Percentiles rank a stretch among this genome's conserved stretches.
Evolutionary conservation across 2,888 invertebrate genomes (phyloP).

Genomic region (Ligdia adustata): DNA sequence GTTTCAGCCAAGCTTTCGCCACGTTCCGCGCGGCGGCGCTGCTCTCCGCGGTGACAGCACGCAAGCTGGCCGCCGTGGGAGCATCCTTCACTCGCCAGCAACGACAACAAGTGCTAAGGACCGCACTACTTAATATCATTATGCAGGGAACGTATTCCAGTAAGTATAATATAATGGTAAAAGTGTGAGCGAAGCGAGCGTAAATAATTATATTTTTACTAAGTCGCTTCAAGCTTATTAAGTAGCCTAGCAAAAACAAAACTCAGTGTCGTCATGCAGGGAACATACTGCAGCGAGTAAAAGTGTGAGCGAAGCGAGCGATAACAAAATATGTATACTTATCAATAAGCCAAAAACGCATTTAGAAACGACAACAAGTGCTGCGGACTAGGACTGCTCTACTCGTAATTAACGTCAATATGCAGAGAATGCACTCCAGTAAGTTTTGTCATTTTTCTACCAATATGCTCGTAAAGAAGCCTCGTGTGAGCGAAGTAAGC

Average conservation of each 20-base stretch:
- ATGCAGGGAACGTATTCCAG: constrained; percentile 78
- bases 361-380: too few relatives aligned
- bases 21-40: constrained; percentile 71
- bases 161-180: too few relatives aligned
- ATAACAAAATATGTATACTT: too few relatives aligned
- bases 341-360: too few relatives aligned
- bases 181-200: too few relatives aligned
- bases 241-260: too few relatives aligned
- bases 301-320: too few relatives aligned
- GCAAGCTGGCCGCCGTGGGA: constrained; percentile 70
- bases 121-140: constrained; percentile 65
- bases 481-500: too few relatives aligned
- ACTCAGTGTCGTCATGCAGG: constrained; percentile 75
- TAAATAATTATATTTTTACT: too few relatives aligned
- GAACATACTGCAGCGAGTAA: constrained; percentile 68
- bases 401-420: neutral
- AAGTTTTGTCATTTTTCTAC: too few relatives aligned
- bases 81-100: constrained; percentile 74
- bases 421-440: neutral
- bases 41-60: constrained; percentile 56
- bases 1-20: constrained; percentile 64
- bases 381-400: neutral
- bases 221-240: too few relatives aligned
- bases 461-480: too few relatives aligned
- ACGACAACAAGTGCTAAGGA: constrained; percentile 62